Conservation (phyloP, 2,113 vertebrate species). For the Proteles cristata region DNA sequence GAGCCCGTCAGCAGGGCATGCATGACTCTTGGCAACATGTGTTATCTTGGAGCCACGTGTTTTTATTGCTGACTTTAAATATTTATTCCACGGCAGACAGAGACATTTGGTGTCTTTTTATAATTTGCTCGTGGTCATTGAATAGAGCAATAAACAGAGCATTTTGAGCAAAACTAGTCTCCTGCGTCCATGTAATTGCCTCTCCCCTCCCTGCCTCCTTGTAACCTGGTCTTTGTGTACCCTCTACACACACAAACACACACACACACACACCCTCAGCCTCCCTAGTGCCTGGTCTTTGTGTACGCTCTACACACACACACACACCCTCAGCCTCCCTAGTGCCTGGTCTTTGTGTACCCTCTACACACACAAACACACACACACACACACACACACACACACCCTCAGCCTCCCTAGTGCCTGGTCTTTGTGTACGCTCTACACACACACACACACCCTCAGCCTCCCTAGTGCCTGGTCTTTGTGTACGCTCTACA, state of each 20-base stretch:
- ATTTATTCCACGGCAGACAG: conserved; percentile 86
- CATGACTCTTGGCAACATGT: conserved; percentile 86
- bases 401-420: background rate
- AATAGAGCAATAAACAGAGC: conserved; percentile 90
- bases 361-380: background rate
- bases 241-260: background rate
- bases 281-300: background rate
- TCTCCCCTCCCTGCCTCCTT: background rate
- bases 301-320: too few species aligned
- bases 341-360: too few species aligned
- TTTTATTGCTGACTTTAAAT: conserved; percentile 90
- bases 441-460: too few species aligned
- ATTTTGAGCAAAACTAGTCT: conserved; percentile 86
- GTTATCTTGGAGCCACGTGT: conserved; percentile 87
- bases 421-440: too few species aligned
- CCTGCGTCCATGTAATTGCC: conserved; percentile 59
- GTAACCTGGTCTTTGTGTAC: background rate
- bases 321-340: background rate
- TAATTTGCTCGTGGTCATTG: conserved; percentile 87
- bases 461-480: background rate
- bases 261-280: background rate
- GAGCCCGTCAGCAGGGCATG: conserved; percentile 85
- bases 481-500: too few species aligned
- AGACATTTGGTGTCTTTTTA: conserved; percentile 86
- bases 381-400: background rate